Evolutionary conservation across 1,140 invertebrate genomes (phyloP).

Genomic region (Oppia nitens): DNA sequence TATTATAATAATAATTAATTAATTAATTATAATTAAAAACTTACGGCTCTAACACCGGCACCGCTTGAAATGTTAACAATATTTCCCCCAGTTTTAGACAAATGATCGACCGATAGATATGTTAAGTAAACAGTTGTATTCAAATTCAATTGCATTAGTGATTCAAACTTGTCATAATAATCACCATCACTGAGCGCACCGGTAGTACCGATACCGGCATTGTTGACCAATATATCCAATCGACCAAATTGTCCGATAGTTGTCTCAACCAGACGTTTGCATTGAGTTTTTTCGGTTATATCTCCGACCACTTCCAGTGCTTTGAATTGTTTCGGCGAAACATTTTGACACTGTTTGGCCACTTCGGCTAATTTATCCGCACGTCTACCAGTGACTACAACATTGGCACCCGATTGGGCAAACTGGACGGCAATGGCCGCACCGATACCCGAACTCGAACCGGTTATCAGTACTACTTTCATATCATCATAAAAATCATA

Average conservation of each 20-base stretch:
- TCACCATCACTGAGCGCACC: not conserved
- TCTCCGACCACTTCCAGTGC: conserved; percentile 69
- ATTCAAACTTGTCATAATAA: not conserved
- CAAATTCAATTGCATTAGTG: conserved; percentile 3
- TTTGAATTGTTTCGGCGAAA: no score
- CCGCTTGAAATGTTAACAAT: conserved; percentile 82
- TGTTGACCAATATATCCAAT: conserved; percentile 70
- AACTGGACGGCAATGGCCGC: no score
- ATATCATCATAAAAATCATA: no score
- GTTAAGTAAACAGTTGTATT: conserved; percentile 35
- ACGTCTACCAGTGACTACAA: no score
- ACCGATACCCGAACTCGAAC: no score
- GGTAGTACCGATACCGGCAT: not conserved
- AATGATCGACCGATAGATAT: conserved; percentile 58
- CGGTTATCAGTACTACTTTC: no score
- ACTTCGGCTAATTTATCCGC: no score
- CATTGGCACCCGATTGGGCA: no score
- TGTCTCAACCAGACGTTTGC: conserved; percentile 55
- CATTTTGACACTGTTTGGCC: no score
- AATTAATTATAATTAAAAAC: no score
- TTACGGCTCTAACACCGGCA: conserved; percentile 49
- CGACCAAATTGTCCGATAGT: conserved; percentile 61
- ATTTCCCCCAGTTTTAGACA: conserved; percentile 58
- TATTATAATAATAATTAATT: no score
- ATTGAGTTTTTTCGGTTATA: conserved; percentile 57